Evolutionary conservation across 1,140 invertebrate genomes (phyloP).

Genomic region (Liolophura sinensis): DNA sequence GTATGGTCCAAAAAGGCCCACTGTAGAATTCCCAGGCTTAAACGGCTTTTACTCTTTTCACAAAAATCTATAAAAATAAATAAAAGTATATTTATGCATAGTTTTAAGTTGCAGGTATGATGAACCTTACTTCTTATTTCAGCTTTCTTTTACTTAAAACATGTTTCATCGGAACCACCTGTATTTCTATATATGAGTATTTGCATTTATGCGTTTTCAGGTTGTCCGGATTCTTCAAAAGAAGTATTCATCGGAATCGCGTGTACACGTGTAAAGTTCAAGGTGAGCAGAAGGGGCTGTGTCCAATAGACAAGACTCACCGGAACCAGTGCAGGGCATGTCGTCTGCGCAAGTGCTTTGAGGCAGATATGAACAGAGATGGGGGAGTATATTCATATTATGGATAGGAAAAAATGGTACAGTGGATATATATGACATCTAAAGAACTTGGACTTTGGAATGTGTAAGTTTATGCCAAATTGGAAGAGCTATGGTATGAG

Average conservation of each 20-base stretch:
- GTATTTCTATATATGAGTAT: neutral
- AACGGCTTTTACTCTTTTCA: too few relatives aligned
- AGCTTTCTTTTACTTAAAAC: too few relatives aligned
- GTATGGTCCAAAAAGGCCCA: too few relatives aligned
- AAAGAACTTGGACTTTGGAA: too few relatives aligned
- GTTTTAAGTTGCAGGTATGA: neutral
- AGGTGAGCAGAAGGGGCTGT: constrained; percentile 87
- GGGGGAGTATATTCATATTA: constrained; percentile 65
- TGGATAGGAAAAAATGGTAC: too few relatives aligned
- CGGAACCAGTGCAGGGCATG: constrained; percentile 96
- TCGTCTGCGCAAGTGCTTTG: constrained; percentile 92
- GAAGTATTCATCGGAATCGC: constrained; percentile 92
- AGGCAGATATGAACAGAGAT: constrained; percentile 97
- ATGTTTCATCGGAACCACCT: neutral
- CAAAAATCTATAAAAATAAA: too few relatives aligned
- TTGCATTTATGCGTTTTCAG: constrained; percentile 19
- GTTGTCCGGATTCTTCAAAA: constrained; percentile 96
- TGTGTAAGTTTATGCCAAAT: too few relatives aligned
- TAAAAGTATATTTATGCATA: neutral
- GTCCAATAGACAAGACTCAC: constrained; percentile 96
- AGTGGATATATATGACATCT: too few relatives aligned
- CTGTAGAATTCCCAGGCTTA: too few relatives aligned
- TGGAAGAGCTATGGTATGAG: too few relatives aligned
- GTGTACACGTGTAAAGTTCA: constrained; percentile 96
- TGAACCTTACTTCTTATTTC: too few relatives aligned